Percentiles rank a stretch among this genome's conserved stretches.
These are phyloP conservation scores for Oplegnathus fasciatus DNA, from an alignment of 2,113 vertebrate species.

Conservation along the genomic window DNA sequence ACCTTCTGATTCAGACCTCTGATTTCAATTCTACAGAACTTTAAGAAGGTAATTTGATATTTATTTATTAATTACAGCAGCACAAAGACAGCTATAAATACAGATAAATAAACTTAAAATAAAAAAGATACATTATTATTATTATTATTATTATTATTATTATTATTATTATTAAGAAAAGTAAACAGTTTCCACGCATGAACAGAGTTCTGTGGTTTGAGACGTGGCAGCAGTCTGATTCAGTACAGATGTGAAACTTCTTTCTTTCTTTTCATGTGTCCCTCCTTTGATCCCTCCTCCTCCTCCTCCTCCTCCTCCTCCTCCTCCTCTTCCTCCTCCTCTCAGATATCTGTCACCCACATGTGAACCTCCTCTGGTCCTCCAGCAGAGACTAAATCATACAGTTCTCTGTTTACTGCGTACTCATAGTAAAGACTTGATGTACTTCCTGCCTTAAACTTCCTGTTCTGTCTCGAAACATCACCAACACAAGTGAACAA, in stretches of 20 bases:
- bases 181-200: neutral
- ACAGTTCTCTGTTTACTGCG: too few species aligned
- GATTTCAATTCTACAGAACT: too few species aligned
- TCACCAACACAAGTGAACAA: too few species aligned
- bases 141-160: too few species aligned
- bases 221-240: constrained; percentile 24
- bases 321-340: constrained; percentile 14
- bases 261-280: constrained; percentile 13
- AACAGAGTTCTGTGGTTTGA: neutral
- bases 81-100: too few species aligned
- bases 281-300: constrained; percentile 15
- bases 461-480: neutral
- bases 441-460: neutral
- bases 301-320: constrained; percentile 32
- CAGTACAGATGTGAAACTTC: constrained; percentile 43
- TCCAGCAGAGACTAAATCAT: neutral
- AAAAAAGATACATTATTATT: too few species aligned
- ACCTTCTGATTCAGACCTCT: neutral
- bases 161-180: too few species aligned
- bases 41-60: too few species aligned
- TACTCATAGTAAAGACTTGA: too few species aligned
- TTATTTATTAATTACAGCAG: too few species aligned
- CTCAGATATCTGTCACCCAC: constrained; percentile 76
- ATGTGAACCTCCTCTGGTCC: constrained; percentile 52
- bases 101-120: too few species aligned